Conservation (phyloP, 2,113 vertebrate species). For the Drymodes brunneopygia region DNA sequence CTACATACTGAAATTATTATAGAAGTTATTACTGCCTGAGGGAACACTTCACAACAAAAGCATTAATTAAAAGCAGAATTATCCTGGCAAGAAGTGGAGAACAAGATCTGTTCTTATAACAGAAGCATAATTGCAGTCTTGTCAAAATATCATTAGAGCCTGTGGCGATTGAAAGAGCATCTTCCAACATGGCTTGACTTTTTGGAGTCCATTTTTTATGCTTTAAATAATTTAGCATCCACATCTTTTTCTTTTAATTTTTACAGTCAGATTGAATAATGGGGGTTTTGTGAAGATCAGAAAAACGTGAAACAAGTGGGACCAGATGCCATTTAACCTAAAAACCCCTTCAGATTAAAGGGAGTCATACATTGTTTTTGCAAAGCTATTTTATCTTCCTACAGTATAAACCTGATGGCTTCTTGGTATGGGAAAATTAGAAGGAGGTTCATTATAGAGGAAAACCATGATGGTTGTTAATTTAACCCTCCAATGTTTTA, state of each 20-base stretch:
- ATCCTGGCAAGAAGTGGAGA: constrained; percentile 1
- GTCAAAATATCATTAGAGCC: constrained; percentile 57
- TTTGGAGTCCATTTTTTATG: background rate
- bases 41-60: constrained; percentile 44
- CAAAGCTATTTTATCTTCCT: background rate
- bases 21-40: constrained; percentile 34
- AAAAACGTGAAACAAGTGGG: background rate
- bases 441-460: background rate
- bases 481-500: background rate
- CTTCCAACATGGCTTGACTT: background rate
- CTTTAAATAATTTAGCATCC: background rate
- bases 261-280: background rate
- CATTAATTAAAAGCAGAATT: constrained; percentile 54
- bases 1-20: constrained; percentile 43
- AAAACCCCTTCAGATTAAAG: background rate
- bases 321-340: background rate
- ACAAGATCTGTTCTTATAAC: constrained; percentile 43
- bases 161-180: background rate
- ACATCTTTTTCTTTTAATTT: background rate
- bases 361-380: background rate
- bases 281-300: background rate
- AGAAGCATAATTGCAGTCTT: constrained; percentile 44
- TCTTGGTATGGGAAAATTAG: background rate
- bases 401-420: background rate
- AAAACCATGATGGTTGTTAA: background rate